Percentiles rank a stretch among this genome's conserved stretches.
Conservation (phyloP, 2,888 invertebrate genomes). For the Chromoteleia sp. region DNA sequence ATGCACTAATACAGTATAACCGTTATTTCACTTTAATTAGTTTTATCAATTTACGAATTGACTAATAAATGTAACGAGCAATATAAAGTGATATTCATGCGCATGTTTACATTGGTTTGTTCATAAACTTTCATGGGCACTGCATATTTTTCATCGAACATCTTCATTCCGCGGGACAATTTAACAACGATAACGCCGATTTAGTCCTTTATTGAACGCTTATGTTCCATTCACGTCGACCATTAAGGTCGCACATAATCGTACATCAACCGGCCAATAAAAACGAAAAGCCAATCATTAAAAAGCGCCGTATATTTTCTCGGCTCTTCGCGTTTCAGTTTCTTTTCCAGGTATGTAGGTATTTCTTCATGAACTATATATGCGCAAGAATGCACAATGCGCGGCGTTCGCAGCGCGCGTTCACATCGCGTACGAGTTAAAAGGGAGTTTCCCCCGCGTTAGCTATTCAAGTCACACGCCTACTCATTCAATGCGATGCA, state of each 20-base stretch:
- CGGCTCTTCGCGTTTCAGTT: constrained; percentile 41
- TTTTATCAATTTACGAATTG: too few relatives aligned
- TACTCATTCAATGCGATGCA: constrained; percentile 73
- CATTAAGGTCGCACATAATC: constrained; percentile 40
- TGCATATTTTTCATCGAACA: constrained; percentile 24
- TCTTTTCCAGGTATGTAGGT: constrained; percentile 62
- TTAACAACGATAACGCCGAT: constrained; percentile 46
- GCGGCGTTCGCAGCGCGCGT: constrained; percentile 24
- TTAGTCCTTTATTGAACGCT: constrained; percentile 48
- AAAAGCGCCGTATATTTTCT: constrained; percentile 47
- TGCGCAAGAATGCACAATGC: constrained; percentile 58
- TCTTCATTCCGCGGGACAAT: constrained; percentile 38
- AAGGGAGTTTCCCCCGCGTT: constrained; percentile 72
- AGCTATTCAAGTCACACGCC: constrained; percentile 74
- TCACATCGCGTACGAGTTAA: constrained; percentile 61
- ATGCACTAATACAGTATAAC: too few relatives aligned
- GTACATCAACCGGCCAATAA: constrained; percentile 42
- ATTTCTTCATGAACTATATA: constrained; percentile 61
- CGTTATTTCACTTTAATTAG: too few relatives aligned
- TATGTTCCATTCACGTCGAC: constrained; percentile 49
- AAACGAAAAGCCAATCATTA: constrained; percentile 48
- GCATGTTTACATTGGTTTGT: neutral
- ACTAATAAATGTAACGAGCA: too few relatives aligned
- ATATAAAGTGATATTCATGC: neutral
- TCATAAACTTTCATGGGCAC: neutral